Base-by-base conservation (phyloP, 1,140 invertebrate species). In the Physella acuta region DNA sequence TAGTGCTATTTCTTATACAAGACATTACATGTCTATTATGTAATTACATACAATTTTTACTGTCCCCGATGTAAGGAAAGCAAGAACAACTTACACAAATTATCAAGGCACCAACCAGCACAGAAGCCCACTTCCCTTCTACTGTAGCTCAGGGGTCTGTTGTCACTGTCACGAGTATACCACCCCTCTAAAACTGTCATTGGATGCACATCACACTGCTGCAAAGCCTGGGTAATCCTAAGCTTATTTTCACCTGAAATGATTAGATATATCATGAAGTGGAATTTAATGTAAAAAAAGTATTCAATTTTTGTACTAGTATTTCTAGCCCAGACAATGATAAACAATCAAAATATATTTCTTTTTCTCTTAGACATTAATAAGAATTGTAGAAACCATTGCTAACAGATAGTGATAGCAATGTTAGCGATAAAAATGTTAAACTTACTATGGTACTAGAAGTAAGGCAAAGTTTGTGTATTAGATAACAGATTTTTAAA, bases 101-200 rank as follows among this genome's bases (percentile, higher is more conserved):
- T 97, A 87, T 97, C 95, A 63, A 97, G 88, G 75, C 91, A 91
- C 94, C 94, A 97, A 73, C 92, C 90, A 51, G 94, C 92, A 87
- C 93, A 95, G 83, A 97, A 97, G 52, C 93, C 93, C 74, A 95
- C 92, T 88, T 97, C 93, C 71, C 93, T 87, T 78, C 89, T 87
- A 53, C 90, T 84, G 75, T 87, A 90, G 37, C 66, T 36, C 24
- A 59, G 55, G 0, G 36, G 36, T 16, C 34, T 49, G 82, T 92
- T 87, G 20, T 87, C 90, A 81, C 92, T 87, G 28, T 80, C 81
- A 62, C 88, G 86, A 68, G 70, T 61, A 65, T 76, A 78, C 78
- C 80, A 81, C 20, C 70, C 64, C 69, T 80, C 80, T 28, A 83
- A 69, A 1, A 68, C 36, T 59, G 75, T 73, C 70, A 83, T 70